phyloP scores from a whole-genome alignment of 2,888 invertebrate genomes.

The Tanytarsus gracilentus region DNA sequence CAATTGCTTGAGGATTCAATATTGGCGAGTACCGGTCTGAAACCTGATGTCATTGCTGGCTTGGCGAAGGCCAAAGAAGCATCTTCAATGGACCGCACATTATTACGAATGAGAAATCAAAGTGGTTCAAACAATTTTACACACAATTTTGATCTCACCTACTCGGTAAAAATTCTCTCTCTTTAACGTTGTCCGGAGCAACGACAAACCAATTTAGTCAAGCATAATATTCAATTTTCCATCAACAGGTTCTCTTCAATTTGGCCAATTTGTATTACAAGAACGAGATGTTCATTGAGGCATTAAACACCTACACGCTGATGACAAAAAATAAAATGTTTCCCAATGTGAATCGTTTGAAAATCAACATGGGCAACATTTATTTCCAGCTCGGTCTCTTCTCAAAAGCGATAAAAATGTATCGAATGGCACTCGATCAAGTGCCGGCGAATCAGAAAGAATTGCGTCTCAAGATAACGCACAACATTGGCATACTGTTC shows the following conservation, averaged over 20 bases:
- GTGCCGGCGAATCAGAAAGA: slow-evolving; percentile 88
- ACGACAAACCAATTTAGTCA: background rate
- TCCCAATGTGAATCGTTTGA: slow-evolving; percentile 82
- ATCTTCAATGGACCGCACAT: slow-evolving; percentile 79
- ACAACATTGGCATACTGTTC: slow-evolving; percentile 91
- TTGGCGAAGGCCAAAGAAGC: slow-evolving; percentile 94
- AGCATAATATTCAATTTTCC: slow-evolving; percentile 13
- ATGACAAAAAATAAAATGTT: slow-evolving; percentile 92
- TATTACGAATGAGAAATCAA: slow-evolving; percentile 88
- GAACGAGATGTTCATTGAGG: slow-evolving; percentile 92
- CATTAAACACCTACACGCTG: slow-evolving; percentile 89
- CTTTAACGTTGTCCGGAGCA: background rate
- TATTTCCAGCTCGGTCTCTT: slow-evolving; percentile 90
- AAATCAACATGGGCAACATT: slow-evolving; percentile 98
- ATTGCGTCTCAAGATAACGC: slow-evolving; percentile 90
- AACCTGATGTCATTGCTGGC: slow-evolving; percentile 42
- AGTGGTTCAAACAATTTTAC: slow-evolving; percentile 70
- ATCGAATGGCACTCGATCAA: slow-evolving; percentile 97
- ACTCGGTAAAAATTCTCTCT: slow-evolving; percentile 57
- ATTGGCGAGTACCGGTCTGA: slow-evolving; percentile 43
- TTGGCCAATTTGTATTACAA: slow-evolving; percentile 89
- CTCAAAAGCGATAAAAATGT: slow-evolving; percentile 92
- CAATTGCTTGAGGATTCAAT: slow-evolving; percentile 86
- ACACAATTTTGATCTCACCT: slow-evolving; percentile 91
- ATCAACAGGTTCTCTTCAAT: slow-evolving; percentile 79